A percentile compares a stretch with the other conserved stretches of the same genome.
phyloP scores from a whole-genome alignment of 2,797 vertebrate species.

The Siniperca scherzeri region DNA sequence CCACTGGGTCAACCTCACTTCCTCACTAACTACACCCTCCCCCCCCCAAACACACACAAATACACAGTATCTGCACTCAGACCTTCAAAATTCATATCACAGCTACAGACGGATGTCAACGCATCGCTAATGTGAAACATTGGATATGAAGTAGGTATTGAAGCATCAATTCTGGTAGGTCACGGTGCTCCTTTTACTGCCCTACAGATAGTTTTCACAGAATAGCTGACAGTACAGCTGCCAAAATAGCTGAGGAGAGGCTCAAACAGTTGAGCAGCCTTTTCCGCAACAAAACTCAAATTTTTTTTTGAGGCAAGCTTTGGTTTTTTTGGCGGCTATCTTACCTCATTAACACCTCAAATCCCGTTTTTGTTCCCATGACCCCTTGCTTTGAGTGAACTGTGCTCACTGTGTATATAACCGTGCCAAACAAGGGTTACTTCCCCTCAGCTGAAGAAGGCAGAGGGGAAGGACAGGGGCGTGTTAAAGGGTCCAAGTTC shows the following conservation, averaged over 20 bases:
- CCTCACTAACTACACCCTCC: conserved; percentile 72
- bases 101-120: conserved; percentile 32
- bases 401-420: conserved; percentile 79
- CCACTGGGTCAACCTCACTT: conserved; percentile 90
- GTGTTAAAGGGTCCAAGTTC: conserved; percentile 76
- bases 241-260: conserved; percentile 36
- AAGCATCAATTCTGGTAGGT: conserved; percentile 53
- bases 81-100: conserved; percentile 46
- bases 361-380: conserved; percentile 72
- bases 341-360: conserved; percentile 47
- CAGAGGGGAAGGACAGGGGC: conserved; percentile 37
- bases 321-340: conserved; percentile 21
- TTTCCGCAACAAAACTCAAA: conserved; percentile 26
- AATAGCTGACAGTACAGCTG: conserved; percentile 26
- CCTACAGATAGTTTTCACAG: conserved; percentile 54
- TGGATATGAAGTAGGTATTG: conserved; percentile 35
- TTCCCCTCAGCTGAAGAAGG: conserved; percentile 59
- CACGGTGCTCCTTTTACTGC: conserved; percentile 74
- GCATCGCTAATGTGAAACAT: conserved; percentile 43
- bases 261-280: conserved; percentile 28
- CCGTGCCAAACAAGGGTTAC: conserved; percentile 86
- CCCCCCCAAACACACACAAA: conserved; percentile 14
- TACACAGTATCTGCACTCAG: conserved; percentile 41
- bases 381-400: conserved; percentile 70
- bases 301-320: conserved; percentile 38